Conservation (phyloP, 92 coral and sea anemone genomes). For the Paramuricea clavata region DNA sequence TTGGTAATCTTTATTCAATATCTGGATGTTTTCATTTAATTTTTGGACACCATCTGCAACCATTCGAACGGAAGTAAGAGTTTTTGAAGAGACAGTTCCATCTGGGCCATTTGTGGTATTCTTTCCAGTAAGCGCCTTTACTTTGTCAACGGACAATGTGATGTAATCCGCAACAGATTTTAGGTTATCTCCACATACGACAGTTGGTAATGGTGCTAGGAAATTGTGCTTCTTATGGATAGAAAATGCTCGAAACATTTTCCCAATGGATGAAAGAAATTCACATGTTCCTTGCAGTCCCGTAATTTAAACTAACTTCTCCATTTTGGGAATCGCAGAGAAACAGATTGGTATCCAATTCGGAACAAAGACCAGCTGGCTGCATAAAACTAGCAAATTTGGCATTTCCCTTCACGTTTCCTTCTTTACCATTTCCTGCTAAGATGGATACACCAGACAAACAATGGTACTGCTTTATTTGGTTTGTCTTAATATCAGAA, state of each 20-base stretch:
- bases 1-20: slow-evolving; percentile 46
- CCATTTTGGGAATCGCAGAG: slow-evolving; percentile 66
- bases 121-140: not conserved
- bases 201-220: slow-evolving; percentile 33
- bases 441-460: slow-evolving; percentile 58
- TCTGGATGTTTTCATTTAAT: slow-evolving; percentile 42
- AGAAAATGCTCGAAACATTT: slow-evolving; percentile 59
- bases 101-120: slow-evolving; percentile 28
- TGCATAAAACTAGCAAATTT: slow-evolving; percentile 49
- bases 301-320: slow-evolving; percentile 54
- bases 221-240: slow-evolving; percentile 56
- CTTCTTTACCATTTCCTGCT: slow-evolving; percentile 64
- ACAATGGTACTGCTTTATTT: slow-evolving; percentile 58
- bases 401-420: slow-evolving; percentile 39
- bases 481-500: slow-evolving; percentile 60
- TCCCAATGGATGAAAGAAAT: slow-evolving; percentile 60
- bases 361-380: slow-evolving; percentile 54
- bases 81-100: slow-evolving; percentile 55
- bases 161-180: slow-evolving; percentile 52
- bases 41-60: slow-evolving; percentile 47
- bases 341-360: slow-evolving; percentile 63
- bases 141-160: slow-evolving; percentile 6
- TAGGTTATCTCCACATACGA: not conserved
- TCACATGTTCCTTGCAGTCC: slow-evolving; percentile 62
- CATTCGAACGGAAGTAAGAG: slow-evolving; percentile 57